Evolutionary conservation across 53 echinoderm and acorn worm species (phyloP), one percentile per base, ranked within the genome.

Genomic region (Henricia sp.): DNA sequence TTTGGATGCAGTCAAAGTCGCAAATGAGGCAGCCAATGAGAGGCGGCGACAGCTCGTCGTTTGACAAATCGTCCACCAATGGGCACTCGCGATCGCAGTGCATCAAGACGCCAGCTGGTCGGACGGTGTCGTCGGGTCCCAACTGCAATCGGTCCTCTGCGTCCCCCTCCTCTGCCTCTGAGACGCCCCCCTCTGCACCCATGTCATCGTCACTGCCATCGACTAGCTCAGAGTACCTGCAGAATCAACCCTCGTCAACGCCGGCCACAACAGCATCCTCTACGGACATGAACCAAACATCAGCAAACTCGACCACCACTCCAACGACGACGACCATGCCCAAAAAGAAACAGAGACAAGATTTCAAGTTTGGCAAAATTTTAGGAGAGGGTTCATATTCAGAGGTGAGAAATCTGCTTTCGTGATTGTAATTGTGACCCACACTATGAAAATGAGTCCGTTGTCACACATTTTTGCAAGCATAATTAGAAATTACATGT

Each of bases 301-400:
- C n/a, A n/a, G n/a, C n/a, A n/a, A n/a, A n/a, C n/a, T n/a, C n/a
- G n/a, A n/a, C n/a, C n/a, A n/a, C n/a, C n/a, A 29, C 71, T 24
- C 41, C 37, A 29, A 39, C 57, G 77, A 30, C 52, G 32, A 70
- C 68, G 14, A 21, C 56, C 5, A 26, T 66, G 6, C 71, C 82
- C 6, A 60, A 54, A 83, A 97, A 94, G 72, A 97, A 97, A 39
- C 74, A 92, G 52, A 62, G 92, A 20, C 82, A 76, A 27, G 97
- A 97, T 80, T 97, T 97, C 56, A 90, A 76, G 82, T 97, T 97
- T 56, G 97, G 97, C 65, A 92, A 90, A 58, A 88, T 97, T 43
- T 53, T 97, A 32, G 97, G 97, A 28, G 97, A 97, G 84, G 97
- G 97, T 10, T 97, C 97, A 25, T 97, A 92, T 86, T 97, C 97